These are phyloP conservation scores for Erpetoichthys calabaricus DNA, from an alignment of 2,797 vertebrate genomes.

Conservation along the genomic window DNA sequence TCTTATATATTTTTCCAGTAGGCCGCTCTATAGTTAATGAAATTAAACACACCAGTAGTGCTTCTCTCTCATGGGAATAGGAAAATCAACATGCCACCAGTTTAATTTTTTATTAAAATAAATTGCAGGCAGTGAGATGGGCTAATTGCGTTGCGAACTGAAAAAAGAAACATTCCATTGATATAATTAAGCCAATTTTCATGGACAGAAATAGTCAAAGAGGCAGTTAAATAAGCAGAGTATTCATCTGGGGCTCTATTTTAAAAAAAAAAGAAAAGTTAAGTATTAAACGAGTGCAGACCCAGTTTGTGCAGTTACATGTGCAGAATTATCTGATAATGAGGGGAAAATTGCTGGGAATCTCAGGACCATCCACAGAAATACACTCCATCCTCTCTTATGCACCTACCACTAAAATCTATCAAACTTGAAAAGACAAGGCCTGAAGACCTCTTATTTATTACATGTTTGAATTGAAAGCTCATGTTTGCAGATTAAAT, in stretches of 20 bases:
- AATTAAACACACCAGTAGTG: slow-evolving; percentile 85
- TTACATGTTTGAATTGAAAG: too few species aligned
- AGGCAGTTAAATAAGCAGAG: slow-evolving; percentile 74
- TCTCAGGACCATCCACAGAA: slow-evolving; percentile 26
- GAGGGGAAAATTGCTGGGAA: slow-evolving; percentile 68
- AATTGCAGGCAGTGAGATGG: slow-evolving; percentile 79
- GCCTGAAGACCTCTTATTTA: too few species aligned
- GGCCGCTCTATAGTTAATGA: slow-evolving; percentile 85
- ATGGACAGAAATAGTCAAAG: slow-evolving; percentile 67
- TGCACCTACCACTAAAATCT: too few species aligned
- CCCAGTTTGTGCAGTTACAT: slow-evolving; percentile 21
- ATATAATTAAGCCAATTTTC: slow-evolving; percentile 86
- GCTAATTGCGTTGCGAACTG: slow-evolving; percentile 77
- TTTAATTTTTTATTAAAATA: slow-evolving; percentile 90
- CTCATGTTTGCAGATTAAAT: too few species aligned
- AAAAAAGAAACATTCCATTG: slow-evolving; percentile 67
- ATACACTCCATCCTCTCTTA: too few species aligned
- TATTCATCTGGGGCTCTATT: slow-evolving; percentile 48
- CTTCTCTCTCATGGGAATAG: slow-evolving; percentile 62
- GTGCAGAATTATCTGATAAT: slow-evolving; percentile 49
- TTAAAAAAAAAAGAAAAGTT: slow-evolving; percentile 45
- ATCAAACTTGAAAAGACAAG: too few species aligned
- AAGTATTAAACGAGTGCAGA: slow-evolving; percentile 70
- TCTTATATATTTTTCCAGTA: slow-evolving; percentile 78
- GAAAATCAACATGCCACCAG: slow-evolving; percentile 75